phyloP scores from a whole-genome alignment of 2,113 vertebrate species.

The Protomyctophum bolini region DNA sequence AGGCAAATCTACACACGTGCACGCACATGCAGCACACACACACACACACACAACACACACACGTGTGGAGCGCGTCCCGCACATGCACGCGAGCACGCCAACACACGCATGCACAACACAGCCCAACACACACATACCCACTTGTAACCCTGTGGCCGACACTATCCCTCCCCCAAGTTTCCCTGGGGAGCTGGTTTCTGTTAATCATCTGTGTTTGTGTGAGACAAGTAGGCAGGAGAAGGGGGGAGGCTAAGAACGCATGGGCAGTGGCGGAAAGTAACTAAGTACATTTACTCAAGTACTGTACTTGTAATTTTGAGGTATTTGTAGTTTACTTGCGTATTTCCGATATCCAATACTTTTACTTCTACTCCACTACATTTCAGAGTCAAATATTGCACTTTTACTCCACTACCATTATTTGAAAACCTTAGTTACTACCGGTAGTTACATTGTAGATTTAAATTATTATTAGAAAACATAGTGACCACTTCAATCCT shows the following conservation, averaged over 20 bases:
- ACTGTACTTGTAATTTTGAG: no score
- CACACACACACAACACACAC: constrained; percentile 11
- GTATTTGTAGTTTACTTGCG: no score
- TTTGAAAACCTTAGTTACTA: no score
- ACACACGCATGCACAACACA: constrained; percentile 16
- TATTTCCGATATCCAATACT: no score
- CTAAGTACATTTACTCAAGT: no score
- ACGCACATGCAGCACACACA: constrained; percentile 12
- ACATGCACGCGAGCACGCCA: background rate
- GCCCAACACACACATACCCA: constrained; percentile 13
- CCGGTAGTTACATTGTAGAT: no score
- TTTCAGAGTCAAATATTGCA: no score
- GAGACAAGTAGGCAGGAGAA: constrained; percentile 11
- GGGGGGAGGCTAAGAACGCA: constrained; percentile 24
- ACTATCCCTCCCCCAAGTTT: constrained; percentile 43
- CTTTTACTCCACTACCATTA: no score
- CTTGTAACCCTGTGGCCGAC: constrained; percentile 37
- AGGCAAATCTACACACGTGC: constrained; percentile 5
- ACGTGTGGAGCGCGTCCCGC: background rate
- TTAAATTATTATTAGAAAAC: no score
- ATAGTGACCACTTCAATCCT: no score
- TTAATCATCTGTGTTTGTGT: constrained; percentile 58
- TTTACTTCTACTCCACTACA: no score
- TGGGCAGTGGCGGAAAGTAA: background rate
- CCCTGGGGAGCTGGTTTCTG: constrained; percentile 29